A percentile compares a stretch with the other conserved stretches of the same genome.
Evolutionary conservation across 2,113 vertebrate species (phyloP).

Genomic region (Tragelaphus strepsiceros): DNA sequence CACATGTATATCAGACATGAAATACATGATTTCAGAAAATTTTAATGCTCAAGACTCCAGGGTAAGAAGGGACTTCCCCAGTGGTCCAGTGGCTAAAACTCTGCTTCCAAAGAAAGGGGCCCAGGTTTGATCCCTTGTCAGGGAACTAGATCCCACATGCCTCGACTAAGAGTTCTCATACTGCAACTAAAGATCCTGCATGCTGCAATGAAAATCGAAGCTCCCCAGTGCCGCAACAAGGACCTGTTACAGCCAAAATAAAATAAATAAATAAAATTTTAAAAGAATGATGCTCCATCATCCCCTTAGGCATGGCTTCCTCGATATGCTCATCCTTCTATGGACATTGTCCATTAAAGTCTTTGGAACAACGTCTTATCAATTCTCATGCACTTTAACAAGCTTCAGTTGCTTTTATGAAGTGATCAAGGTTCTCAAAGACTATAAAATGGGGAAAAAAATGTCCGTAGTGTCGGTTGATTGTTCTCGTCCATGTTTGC

Average conservation of each 20-base stretch:
- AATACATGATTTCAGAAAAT: not conserved
- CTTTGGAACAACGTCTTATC: not conserved
- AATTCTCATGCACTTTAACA: not conserved
- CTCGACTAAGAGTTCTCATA: not conserved
- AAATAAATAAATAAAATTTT: not conserved
- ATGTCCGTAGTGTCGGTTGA: not conserved
- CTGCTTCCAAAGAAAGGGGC: not conserved
- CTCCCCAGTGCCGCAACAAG: not conserved
- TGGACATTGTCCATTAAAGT: not conserved
- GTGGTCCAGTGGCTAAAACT: not conserved
- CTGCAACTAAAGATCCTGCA: not conserved
- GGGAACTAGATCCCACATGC: not conserved
- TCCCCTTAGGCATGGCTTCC: not conserved
- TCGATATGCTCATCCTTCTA: not conserved
- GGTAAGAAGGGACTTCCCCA: not conserved
- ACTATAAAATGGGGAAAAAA: not conserved
- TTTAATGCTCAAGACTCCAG: not conserved
- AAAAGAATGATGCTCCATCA: not conserved
- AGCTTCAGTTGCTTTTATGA: not conserved
- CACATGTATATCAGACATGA: not conserved
- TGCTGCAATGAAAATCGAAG: not conserved
- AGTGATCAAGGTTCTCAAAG: not conserved
- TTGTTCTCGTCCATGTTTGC: not conserved
- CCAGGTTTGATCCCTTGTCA: not conserved
- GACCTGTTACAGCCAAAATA: not conserved